Evolutionary conservation across 1,140 invertebrate species (phyloP).

Genomic region (Habropoda laboriosa): DNA sequence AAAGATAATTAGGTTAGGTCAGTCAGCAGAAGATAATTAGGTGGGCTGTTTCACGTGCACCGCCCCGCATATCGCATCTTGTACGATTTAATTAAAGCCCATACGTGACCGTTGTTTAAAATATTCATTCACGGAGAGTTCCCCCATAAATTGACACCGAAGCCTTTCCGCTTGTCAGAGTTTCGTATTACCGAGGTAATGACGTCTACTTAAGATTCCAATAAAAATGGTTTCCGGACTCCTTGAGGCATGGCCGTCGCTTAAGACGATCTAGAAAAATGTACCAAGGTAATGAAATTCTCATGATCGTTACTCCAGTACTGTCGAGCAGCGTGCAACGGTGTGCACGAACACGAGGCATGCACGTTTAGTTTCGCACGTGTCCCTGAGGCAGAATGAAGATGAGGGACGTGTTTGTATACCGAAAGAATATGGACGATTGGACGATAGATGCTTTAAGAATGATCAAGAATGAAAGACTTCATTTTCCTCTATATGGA

Average conservation of each 20-base stretch:
- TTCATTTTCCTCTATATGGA: not conserved
- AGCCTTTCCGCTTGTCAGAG: not conserved
- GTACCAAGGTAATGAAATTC: conserved; percentile 73
- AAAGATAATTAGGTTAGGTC: no score
- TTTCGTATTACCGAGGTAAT: conserved; percentile 13
- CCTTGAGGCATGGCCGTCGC: conserved; percentile 68
- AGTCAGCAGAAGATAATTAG: no score
- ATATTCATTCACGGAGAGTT: not conserved
- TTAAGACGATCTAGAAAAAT: conserved; percentile 72
- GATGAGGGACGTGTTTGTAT: conserved; percentile 11
- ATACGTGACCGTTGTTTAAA: not conserved
- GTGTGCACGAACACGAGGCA: conserved; percentile 9
- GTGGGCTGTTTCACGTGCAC: no score
- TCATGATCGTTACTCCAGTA: conserved; percentile 28
- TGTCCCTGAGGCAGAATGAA: conserved; percentile 35
- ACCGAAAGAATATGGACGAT: not conserved
- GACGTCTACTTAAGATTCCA: conserved; percentile 40
- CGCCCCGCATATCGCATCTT: not conserved
- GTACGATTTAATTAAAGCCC: not conserved
- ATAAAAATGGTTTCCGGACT: conserved; percentile 70
- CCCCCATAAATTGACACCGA: not conserved
- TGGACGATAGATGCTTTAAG: not conserved
- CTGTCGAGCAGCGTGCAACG: not conserved
- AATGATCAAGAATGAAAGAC: not conserved
- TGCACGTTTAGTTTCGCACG: not conserved